These are phyloP conservation scores for Andrena marginata DNA, from an alignment of 2,888 invertebrate genomes.

Conservation along the genomic window DNA sequence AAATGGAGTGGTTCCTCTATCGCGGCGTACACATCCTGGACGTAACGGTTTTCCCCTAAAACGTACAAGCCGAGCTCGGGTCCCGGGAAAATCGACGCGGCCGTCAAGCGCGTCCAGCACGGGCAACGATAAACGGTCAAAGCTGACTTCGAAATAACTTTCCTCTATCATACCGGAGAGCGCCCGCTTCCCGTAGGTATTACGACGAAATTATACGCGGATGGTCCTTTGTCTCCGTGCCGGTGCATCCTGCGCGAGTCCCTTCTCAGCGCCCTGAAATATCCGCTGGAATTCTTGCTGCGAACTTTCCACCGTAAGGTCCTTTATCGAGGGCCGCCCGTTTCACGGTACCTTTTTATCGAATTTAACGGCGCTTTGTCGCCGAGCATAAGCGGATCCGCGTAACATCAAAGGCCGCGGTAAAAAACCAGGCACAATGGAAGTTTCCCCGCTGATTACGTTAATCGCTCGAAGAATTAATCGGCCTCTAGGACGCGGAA, in stretches of 20 bases:
- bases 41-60: conserved; percentile 7
- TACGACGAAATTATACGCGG: not conserved
- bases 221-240: not conserved
- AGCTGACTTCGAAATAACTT: not conserved
- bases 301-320: not conserved
- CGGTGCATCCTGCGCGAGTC: not conserved
- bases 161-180: not conserved
- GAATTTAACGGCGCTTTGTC: not conserved
- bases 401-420: not conserved
- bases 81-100: not conserved
- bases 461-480: conserved; percentile 55
- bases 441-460: conserved; percentile 54
- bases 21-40: conserved; percentile 13
- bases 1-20: conserved; percentile 54
- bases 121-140: conserved; percentile 7
- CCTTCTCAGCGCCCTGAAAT: not conserved
- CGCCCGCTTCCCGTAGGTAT: not conserved
- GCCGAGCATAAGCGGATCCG: not conserved
- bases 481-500: conserved; percentile 59
- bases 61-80: not conserved
- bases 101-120: not conserved
- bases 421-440: conserved; percentile 27
- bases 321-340: not conserved
- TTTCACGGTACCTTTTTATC: not conserved
- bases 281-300: not conserved